These are phyloP conservation scores for Eumerus sabulonum DNA, from an alignment of 2,888 invertebrate genomes.

Conservation along the genomic window DNA sequence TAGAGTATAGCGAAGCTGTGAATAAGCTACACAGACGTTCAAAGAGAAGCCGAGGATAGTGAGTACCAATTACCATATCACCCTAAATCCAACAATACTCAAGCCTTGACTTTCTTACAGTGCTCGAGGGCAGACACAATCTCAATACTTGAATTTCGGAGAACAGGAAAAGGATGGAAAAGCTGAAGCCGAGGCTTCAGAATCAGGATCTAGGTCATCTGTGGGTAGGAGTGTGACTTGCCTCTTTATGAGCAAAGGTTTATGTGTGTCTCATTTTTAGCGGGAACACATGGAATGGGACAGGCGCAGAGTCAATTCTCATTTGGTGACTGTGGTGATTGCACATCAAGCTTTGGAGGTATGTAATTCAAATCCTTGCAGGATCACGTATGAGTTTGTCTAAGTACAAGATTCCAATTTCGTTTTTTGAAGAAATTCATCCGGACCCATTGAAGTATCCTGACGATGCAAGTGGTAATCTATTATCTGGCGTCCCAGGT, in stretches of 20 bases:
- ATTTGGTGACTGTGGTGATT: conserved; percentile 75
- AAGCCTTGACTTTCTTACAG: conserved; percentile 64
- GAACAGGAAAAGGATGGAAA: conserved; percentile 83
- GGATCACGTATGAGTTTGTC: not conserved
- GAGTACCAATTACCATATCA: conserved; percentile 70
- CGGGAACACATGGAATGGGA: conserved; percentile 90
- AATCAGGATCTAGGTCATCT: conserved; percentile 78
- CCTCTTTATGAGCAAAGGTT: not conserved
- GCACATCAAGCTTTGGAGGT: conserved; percentile 70
- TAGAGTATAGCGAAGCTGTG: conserved; percentile 69
- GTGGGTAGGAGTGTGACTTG: conserved; percentile 74
- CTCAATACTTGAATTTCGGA: conserved; percentile 88
- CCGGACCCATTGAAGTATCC: conserved; percentile 70
- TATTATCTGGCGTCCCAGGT: conserved; percentile 31
- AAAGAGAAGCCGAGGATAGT: conserved; percentile 77
- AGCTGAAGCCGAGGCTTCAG: conserved; percentile 89
- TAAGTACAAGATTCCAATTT: too few species aligned
- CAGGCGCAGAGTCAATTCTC: conserved; percentile 93
- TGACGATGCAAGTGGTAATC: conserved; percentile 53
- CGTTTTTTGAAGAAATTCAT: conserved; percentile 40
- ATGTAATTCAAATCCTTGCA: conserved; percentile 52
- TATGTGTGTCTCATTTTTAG: conserved; percentile 79
- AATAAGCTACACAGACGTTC: conserved; percentile 71
- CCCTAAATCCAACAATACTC: not conserved
- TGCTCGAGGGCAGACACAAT: conserved; percentile 88